phyloP scores from a whole-genome alignment of 2,113 vertebrate genomes.

The Vimba vimba region DNA sequence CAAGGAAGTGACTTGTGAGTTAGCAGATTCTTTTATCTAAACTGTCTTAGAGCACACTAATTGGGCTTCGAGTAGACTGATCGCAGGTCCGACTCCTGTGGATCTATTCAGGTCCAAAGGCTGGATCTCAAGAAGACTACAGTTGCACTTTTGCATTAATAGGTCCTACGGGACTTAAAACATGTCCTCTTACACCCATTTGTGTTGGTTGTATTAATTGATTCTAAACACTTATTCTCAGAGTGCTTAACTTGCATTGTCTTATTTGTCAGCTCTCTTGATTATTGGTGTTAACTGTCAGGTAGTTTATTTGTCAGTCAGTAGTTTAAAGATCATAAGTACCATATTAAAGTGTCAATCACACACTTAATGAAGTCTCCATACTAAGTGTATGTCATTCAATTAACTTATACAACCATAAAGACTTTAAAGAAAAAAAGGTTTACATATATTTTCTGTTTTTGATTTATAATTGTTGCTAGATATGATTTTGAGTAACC shows the following conservation, averaged over 20 bases:
- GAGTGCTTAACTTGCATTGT: neutral
- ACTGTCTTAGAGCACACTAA: neutral
- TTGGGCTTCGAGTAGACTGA: conserved; percentile 3
- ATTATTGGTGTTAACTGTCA: neutral
- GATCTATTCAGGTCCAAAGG: neutral
- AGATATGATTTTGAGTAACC: neutral
- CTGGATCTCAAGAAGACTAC: neutral
- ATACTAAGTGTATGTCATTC: neutral
- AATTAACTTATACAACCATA: neutral
- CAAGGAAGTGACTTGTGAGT: conserved; percentile 19
- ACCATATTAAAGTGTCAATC: neutral
- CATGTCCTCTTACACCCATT: neutral
- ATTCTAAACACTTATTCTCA: neutral
- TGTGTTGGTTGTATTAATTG: neutral
- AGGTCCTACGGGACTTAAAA: neutral
- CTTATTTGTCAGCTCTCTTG: neutral
- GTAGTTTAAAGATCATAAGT: neutral
- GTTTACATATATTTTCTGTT: neutral
- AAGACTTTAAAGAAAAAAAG: neutral
- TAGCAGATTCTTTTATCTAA: conserved; percentile 18
- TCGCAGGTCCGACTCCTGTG: neutral
- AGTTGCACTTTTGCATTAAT: neutral
- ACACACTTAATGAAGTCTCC: neutral
- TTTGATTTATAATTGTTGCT: neutral
- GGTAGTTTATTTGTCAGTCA: neutral